Evolutionary conservation across 1,140 invertebrate species (phyloP).

Genomic region (Lepidurus apus): DNA sequence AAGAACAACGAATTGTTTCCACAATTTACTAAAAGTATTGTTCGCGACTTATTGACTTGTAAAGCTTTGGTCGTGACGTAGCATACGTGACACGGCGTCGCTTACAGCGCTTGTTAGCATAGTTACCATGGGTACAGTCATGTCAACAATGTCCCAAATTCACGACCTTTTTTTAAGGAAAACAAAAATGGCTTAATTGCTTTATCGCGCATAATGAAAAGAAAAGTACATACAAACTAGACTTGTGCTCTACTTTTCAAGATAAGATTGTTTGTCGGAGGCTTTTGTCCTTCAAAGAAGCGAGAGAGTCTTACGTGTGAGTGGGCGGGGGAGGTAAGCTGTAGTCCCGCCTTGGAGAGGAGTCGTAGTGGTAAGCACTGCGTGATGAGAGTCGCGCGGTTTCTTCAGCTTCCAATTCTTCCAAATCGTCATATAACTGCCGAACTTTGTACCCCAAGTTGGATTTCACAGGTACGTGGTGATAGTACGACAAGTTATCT

Average conservation of each 20-base stretch:
- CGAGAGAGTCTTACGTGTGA: background rate
- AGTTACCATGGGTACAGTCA: no score
- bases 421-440: conserved; percentile 12
- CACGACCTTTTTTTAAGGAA: no score
- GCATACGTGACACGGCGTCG: no score
- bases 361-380: background rate
- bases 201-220: no score
- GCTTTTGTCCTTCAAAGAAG: background rate
- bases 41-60: no score
- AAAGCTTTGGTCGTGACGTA: no score
- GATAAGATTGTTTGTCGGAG: no score
- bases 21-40: background rate
- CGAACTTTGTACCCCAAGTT: background rate
- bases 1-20: background rate
- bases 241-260: no score
- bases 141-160: no score
- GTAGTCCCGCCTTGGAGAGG: background rate
- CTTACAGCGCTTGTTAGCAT: no score
- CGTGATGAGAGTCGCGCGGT: background rate
- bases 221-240: no score
- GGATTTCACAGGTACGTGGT: background rate
- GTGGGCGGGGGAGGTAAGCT: background rate
- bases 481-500: conserved; percentile 2
- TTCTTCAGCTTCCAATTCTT: conserved; percentile 22
- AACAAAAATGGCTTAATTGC: no score